Evolutionary conservation across 1,140 invertebrate species (phyloP), one percentile per base, ranked within the genome.

Genomic region (Marisa cornuarietis): DNA sequence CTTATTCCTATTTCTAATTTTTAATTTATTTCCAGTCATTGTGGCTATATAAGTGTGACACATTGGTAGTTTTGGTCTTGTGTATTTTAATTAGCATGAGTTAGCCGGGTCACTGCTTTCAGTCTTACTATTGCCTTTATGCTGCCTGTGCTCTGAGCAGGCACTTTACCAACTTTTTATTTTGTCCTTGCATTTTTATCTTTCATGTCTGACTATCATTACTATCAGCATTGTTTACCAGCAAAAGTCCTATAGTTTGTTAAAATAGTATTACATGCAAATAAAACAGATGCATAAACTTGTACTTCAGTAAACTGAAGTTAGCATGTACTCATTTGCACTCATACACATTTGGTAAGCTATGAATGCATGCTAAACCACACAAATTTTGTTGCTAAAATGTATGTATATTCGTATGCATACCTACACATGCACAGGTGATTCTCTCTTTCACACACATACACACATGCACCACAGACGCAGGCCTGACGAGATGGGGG

Each of bases 141-240:
- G 31, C 31, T 0, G 31, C 31, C 31, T 0, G 31, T 42, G 31
- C 31, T 4, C n/a, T n/a, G n/a, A n/a, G n/a, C n/a, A n/a, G n/a
- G n/a, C n/a, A n/a, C n/a, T n/a, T n/a, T n/a, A n/a, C n/a, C n/a
- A n/a, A n/a, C n/a, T n/a, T n/a, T 42, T 2, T 6, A 42, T 42
- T 42, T 42, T 42, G 31, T 6, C 31, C 31, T 4, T 42, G 6
- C 31, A 42, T 42, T 42, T 42, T 42, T 42, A 42, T 42, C 31
- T 42, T 42, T 42, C 31, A 42, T 42, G 31, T 42, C 31, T 42
- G 31, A 42, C 6, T 42, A 18, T 20, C 31, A 73, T 54, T 73
- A 8, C 71, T 22, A 54, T 24, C 22, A 22, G 14, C 66, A 18
- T 54, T 73, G 71, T 73, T 73, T 73, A 73, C 71, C 52, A 73